Conservation (phyloP, 2,888 invertebrate species). For the Notodonta ziczac region DNA sequence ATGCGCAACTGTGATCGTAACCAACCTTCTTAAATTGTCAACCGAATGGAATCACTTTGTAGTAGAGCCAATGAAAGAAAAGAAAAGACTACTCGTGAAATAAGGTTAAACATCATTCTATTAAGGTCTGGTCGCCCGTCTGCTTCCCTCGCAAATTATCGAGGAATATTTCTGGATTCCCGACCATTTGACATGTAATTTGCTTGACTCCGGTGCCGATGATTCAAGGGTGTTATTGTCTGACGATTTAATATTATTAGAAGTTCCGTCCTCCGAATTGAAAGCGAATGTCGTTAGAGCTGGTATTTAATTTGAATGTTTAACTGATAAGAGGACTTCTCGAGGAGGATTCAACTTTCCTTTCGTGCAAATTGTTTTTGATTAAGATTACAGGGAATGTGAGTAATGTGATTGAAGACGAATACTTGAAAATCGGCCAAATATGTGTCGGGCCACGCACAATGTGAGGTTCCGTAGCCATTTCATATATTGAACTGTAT, state of each 20-base stretch:
- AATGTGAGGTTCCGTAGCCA: no score
- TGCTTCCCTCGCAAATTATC: conserved; percentile 28
- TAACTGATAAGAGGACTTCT: conserved; percentile 56
- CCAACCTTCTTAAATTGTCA: no score
- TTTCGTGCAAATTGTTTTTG: conserved; percentile 54
- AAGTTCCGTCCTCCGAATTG: conserved; percentile 49
- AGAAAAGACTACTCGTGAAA: no score
- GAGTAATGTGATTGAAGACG: conserved; percentile 18
- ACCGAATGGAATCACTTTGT: no score
- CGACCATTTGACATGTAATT: conserved; percentile 78
- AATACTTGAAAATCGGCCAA: no score
- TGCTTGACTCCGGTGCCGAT: conserved; percentile 60
- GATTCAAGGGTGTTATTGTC: conserved; percentile 72
- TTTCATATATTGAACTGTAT: no score
- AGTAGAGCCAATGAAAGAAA: no score
- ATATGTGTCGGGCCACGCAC: no score
- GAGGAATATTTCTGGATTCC: conserved; percentile 76
- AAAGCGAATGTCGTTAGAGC: conserved; percentile 56
- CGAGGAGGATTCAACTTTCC: conserved; percentile 27
- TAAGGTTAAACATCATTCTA: no score
- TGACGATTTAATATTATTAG: conserved; percentile 69
- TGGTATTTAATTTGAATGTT: conserved; percentile 67
- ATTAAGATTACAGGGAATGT: conserved; percentile 55
- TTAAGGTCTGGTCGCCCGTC: not conserved
- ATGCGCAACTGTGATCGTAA: no score